A percentile compares a stretch with the other conserved stretches of the same genome.
phyloP scores from a whole-genome alignment of 2,888 invertebrate genomes.

The Metacarcinus magister region DNA sequence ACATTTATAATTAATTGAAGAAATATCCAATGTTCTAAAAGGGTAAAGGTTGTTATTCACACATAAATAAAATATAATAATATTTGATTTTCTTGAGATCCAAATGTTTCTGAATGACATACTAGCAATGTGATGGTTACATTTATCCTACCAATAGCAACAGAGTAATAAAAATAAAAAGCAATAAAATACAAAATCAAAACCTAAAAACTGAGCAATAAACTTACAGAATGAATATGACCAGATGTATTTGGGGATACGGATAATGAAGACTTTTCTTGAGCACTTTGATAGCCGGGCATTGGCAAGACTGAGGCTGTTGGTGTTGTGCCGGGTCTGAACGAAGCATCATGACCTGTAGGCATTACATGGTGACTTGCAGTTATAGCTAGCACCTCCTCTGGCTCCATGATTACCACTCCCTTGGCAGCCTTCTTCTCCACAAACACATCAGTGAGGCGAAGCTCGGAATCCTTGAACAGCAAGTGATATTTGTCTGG shows the following conservation, averaged over 20 bases:
- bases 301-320: background rate
- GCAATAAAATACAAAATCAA: background rate
- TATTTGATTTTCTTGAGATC: background rate
- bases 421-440: background rate
- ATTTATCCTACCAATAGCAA: background rate
- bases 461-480: conserved; percentile 34
- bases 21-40: background rate
- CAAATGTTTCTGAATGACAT: background rate
- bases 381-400: background rate
- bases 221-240: background rate
- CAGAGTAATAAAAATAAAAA: too few species aligned
- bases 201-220: background rate
- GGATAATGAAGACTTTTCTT: background rate
- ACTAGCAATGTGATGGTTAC: conserved; percentile 79
- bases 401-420: conserved; percentile 30
- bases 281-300: background rate
- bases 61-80: background rate
- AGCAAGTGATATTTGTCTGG: conserved; percentile 45
- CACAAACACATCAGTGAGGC: background rate
- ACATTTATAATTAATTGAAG: background rate
- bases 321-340: background rate
- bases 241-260: background rate
- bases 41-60: background rate
- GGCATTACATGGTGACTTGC: background rate
- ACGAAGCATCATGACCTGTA: background rate